These are phyloP conservation scores for Corythornis cristatus DNA, from an alignment of 2,113 vertebrate genomes.

Conservation along the genomic window DNA sequence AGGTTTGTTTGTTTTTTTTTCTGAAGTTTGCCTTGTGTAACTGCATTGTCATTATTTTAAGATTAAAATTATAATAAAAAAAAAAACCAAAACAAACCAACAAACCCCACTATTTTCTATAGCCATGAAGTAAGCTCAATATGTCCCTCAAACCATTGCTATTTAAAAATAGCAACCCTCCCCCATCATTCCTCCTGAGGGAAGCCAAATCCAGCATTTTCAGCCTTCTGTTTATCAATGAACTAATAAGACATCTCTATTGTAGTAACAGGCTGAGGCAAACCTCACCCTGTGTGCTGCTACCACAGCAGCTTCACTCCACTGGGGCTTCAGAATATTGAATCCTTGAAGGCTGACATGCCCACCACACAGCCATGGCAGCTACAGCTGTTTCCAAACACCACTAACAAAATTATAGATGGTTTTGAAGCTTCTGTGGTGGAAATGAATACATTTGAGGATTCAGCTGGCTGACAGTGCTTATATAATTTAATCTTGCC, in stretches of 20 bases:
- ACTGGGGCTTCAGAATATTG: too few species aligned
- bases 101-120: not conserved
- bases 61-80: not conserved
- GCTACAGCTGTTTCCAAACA: too few species aligned
- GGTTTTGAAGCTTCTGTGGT: too few species aligned
- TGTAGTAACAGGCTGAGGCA: not conserved
- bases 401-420: too few species aligned
- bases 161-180: not conserved
- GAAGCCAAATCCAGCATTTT: not conserved
- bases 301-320: too few species aligned
- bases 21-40: not conserved
- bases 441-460: too few species aligned
- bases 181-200: not conserved
- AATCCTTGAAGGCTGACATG: too few species aligned
- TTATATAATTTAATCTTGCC: slow-evolving; percentile 85
- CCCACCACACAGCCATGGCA: too few species aligned
- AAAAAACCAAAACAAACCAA: not conserved
- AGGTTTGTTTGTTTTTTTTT: not conserved
- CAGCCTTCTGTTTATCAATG: slow-evolving; percentile 45
- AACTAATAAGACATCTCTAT: not conserved
- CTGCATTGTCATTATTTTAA: not conserved
- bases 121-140: not conserved
- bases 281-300: too few species aligned
- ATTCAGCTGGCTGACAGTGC: too few species aligned
- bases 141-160: not conserved